A percentile compares a stretch with the other conserved stretches of the same genome.
phyloP scores from a whole-genome alignment of 1,140 invertebrate species.

The Pinna nobilis region DNA sequence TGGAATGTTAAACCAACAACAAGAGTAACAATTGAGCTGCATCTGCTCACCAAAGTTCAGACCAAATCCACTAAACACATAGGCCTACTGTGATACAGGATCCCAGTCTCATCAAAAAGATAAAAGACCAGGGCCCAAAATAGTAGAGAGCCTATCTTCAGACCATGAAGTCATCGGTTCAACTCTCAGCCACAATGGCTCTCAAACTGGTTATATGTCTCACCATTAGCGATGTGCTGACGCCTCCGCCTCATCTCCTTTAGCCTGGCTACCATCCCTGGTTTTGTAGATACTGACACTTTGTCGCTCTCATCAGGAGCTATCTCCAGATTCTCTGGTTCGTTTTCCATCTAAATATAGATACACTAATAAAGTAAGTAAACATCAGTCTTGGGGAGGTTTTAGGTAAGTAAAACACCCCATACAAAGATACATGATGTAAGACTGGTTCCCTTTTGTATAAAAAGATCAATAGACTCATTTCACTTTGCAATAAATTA shows the following conservation, averaged over 20 bases:
- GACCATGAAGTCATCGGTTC: too few relatives aligned
- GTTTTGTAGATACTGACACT: slow-evolving; percentile 51
- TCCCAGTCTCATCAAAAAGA: too few relatives aligned
- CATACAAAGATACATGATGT: too few relatives aligned
- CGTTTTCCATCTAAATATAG: slow-evolving; percentile 18
- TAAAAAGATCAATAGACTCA: background rate
- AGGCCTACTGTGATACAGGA: too few relatives aligned
- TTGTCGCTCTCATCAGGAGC: slow-evolving; percentile 36
- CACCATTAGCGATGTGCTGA: slow-evolving; percentile 66
- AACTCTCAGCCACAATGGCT: background rate
- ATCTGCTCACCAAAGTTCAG: too few relatives aligned
- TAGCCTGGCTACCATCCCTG: slow-evolving; percentile 67
- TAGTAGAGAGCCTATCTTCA: too few relatives aligned
- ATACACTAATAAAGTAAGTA: background rate
- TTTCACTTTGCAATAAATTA: background rate
- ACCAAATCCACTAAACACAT: too few relatives aligned
- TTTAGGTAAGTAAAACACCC: too few relatives aligned
- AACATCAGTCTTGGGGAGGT: background rate
- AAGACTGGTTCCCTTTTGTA: background rate
- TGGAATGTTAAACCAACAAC: too few relatives aligned
- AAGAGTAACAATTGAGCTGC: too few relatives aligned
- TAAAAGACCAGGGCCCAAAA: too few relatives aligned
- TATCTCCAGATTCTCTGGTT: slow-evolving; percentile 27
- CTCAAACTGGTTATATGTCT: background rate
- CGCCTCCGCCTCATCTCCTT: slow-evolving; percentile 62